Evolutionary conservation across 2,113 vertebrate species (phyloP), one percentile per base, ranked within the genome.

Genomic region (Xiphophorus couchianus): DNA sequence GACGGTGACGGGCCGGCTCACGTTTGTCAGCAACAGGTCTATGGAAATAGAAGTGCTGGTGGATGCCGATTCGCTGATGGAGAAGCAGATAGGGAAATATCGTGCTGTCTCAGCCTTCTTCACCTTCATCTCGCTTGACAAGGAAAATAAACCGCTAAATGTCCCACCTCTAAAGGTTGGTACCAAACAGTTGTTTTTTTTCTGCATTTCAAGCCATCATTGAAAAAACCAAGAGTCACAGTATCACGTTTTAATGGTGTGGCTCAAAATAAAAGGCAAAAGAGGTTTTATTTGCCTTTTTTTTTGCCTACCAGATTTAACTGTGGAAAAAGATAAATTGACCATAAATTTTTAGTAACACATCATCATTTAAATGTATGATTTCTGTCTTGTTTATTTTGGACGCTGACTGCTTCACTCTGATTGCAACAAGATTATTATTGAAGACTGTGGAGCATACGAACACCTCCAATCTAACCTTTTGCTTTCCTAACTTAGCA

Each of bases 41-140:
- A 98, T 99, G 97, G 98, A 99, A 82, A 98, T 99, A 0, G 97
- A 99, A 84, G 97, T 99, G 73, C 91, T 98, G 83, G 98, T 98
- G 68, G 97, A 99, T 0, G 96, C 95, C 0, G 93, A 96, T 84
- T 94, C 94, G 0, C 89, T 98, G 39, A 83, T 96, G 77, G 94
- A 95, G 0, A 83, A 88, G 15, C 81, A 92, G 0, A 91, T 93
- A 77, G 95, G 91, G 62, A 95, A 93, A 71, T 97, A 96, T 86
- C 95, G 96, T 0, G 96, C 97, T 0, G 97, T 96, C 88, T 97
- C 96, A 4, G 98, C 97, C 71, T 98, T 97, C 93, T 98, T 99
- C 90, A 98, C 96, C 77, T 98, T 95, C 0, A 97, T 99, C 86
- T 99, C 97, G 37, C 94, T 99, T 84, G 97, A 95, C 93, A 96